Base-by-base conservation (phyloP, 2,797 vertebrate species). In the Echeneis naucrates region DNA sequence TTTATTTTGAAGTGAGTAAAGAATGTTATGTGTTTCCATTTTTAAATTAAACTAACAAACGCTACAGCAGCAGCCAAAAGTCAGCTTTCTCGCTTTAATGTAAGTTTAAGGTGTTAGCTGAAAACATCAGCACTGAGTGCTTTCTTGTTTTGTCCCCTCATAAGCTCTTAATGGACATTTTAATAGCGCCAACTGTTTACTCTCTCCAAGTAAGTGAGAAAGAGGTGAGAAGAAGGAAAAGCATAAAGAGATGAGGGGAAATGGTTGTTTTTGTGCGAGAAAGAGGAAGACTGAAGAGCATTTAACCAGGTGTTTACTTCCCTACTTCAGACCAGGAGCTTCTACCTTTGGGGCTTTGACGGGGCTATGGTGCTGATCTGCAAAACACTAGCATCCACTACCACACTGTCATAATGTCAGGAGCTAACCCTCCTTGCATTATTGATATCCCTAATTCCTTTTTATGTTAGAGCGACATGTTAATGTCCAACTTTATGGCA, bases 81-180 rank as follows among this genome's bases (percentile, higher is more conserved):
- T 60, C 50, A 48, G 8, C 66, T n/a, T n/a, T 38, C 59, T 55
- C 35, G 23, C 19, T 52, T 23, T 40, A 17, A 52, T 66, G 68
- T 50, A 68, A 69, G 58, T 68, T 24, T n/a, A 1, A 66, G 40
- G 30, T n/a, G 64, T 8, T 19, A 12, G 17, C 51, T 56, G 51
- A 68, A 75, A 26, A 24, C 63, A 78, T 75, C 61, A 64, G 30
- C 30, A 30, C 37, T 1, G 48, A 75, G 40, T 70, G 62, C 4
- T 60, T 75, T 70, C 75, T 55, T 72, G 75, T 58, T 71, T 50
- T 42, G 51, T n/a, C 2, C 68, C 66, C 42, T 72, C 48, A 80
- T 85, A 78, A 76, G 53, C 33, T 68, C 32, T 37, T 73, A 82
- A 85, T 88, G 76, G 82, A 66, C 52, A 59, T 72, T 69, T 72